Evolutionary conservation across 2,797 vertebrate genomes (phyloP).

Genomic region (Lateolabrax maculatus): DNA sequence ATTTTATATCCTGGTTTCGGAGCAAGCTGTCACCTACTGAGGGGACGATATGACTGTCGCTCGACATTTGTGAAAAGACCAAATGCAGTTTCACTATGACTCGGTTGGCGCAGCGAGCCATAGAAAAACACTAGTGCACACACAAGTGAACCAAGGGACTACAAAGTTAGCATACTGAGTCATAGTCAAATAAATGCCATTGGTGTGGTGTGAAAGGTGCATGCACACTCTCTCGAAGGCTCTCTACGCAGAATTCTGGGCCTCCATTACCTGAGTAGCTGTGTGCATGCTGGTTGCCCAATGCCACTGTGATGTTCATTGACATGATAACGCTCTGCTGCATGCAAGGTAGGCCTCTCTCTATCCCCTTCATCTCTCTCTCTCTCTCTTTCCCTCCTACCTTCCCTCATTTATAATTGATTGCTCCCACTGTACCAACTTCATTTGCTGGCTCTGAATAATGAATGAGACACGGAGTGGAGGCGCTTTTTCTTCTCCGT

Average conservation of each 20-base stretch:
- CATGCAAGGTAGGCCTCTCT: slow-evolving; percentile 67
- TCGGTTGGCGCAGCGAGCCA: slow-evolving; percentile 48
- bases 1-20: slow-evolving; percentile 73
- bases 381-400: slow-evolving; percentile 64
- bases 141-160: slow-evolving; percentile 22
- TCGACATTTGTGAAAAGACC: slow-evolving; percentile 73
- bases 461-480: slow-evolving; percentile 85
- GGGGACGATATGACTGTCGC: slow-evolving; percentile 64
- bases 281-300: slow-evolving; percentile 50
- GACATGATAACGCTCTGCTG: slow-evolving; percentile 67
- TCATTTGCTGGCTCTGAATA: slow-evolving; percentile 86
- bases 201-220: slow-evolving; percentile 30
- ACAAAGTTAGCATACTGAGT: slow-evolving; percentile 15
- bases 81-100: slow-evolving; percentile 79
- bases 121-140: slow-evolving; percentile 45
- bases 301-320: slow-evolving; percentile 56
- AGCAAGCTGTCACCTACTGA: slow-evolving; percentile 56
- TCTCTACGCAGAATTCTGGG: slow-evolving; percentile 12
- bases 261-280: slow-evolving; percentile 38
- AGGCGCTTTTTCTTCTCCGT: slow-evolving; percentile 75
- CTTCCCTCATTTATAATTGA: slow-evolving; percentile 87
- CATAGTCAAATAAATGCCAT: slow-evolving; percentile 28
- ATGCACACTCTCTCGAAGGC: slow-evolving; percentile 17
- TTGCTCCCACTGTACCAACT: slow-evolving; percentile 85
- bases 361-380: slow-evolving; percentile 64